These are phyloP conservation scores for Oscheius onirici DNA, from an alignment of 2,888 invertebrate genomes.

Conservation along the genomic window DNA sequence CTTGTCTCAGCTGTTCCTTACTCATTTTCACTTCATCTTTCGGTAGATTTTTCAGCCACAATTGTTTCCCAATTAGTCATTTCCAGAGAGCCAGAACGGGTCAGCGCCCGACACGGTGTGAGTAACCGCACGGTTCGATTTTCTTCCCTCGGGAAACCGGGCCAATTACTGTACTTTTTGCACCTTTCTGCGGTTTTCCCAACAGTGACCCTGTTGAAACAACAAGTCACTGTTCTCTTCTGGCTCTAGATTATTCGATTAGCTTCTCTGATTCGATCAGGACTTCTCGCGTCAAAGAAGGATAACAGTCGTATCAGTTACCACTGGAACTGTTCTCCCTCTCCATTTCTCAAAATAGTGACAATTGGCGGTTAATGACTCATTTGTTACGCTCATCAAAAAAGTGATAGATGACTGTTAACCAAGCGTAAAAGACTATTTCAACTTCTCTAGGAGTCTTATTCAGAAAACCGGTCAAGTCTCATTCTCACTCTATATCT, in stretches of 20 bases:
- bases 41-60: not conserved
- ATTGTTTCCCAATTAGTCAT: slow-evolving; percentile 31
- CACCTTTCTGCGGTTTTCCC: not conserved
- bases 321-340: too few relatives aligned
- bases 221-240: slow-evolving; percentile 8
- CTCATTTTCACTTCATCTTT: not conserved
- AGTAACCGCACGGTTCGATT: slow-evolving; percentile 20
- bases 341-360: too few relatives aligned
- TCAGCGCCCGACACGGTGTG: not conserved
- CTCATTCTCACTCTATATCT: not conserved
- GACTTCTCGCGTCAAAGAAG: slow-evolving; percentile 13
- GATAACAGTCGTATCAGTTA: slow-evolving; percentile 23
- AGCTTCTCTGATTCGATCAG: slow-evolving; percentile 21
- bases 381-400: too few relatives aligned
- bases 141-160: slow-evolving; percentile 24
- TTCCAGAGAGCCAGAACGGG: slow-evolving; percentile 4
- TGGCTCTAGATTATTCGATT: not conserved
- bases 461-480: too few relatives aligned
- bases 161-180: slow-evolving; percentile 33
- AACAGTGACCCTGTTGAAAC: not conserved
- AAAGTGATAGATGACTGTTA: too few relatives aligned
- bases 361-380: too few relatives aligned
- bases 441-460: not conserved
- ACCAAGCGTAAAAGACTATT: not conserved
- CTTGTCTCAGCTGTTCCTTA: not conserved